Percentiles rank a stretch among this genome's conserved stretches.
These are phyloP conservation scores for Daktulosphaira vitifoliae DNA, from an alignment of 1,140 invertebrate genomes.

Conservation along the genomic window DNA sequence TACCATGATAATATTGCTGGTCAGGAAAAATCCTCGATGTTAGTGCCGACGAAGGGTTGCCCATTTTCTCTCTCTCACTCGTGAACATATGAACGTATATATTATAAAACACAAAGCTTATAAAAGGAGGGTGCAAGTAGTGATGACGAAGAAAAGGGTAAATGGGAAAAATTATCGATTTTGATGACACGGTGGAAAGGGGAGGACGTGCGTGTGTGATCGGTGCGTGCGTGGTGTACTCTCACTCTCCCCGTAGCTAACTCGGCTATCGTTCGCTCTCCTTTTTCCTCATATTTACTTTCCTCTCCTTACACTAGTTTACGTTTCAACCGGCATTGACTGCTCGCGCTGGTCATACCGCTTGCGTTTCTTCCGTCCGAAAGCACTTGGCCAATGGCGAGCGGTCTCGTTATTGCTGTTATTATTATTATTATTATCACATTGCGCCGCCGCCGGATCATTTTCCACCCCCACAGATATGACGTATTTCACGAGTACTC, in stretches of 20 bases:
- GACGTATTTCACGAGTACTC: background rate
- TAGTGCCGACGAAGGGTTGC: background rate
- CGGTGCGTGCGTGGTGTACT: background rate
- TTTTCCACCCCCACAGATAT: background rate
- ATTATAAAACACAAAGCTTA: too few species aligned
- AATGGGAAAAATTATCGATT: constrained; percentile 32
- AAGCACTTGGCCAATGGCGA: constrained; percentile 18
- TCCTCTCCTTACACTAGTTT: too few species aligned
- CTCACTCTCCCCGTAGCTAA: too few species aligned
- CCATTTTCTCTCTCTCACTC: background rate
- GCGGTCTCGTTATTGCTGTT: too few species aligned
- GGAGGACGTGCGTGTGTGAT: background rate
- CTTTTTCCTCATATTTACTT: too few species aligned
- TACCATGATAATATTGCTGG: too few species aligned
- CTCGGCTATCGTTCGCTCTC: too few species aligned
- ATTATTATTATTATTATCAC: background rate
- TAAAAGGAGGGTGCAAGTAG: too few species aligned
- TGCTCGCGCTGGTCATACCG: background rate
- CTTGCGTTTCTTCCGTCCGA: too few species aligned
- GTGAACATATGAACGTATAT: too few species aligned
- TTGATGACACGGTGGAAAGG: constrained; percentile 11
- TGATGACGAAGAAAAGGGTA: background rate
- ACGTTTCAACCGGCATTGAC: background rate
- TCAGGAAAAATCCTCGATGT: too few species aligned
- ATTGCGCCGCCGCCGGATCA: background rate